Base-by-base conservation (phyloP, 2,888 invertebrate species). In the Pimpla rufipes region DNA sequence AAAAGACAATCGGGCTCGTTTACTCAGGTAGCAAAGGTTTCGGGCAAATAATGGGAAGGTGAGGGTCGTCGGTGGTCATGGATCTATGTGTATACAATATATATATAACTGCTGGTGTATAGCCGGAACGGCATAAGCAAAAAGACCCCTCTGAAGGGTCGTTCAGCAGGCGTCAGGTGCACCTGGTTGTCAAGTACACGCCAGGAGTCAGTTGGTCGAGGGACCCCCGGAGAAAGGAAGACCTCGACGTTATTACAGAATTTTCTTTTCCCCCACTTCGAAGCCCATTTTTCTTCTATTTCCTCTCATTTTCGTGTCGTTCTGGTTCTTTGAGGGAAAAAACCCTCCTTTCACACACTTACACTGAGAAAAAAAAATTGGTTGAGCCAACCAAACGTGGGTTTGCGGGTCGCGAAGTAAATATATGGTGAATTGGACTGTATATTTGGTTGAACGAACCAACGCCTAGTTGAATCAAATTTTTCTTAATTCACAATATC, bases 121-220 rank as follows among this genome's bases (percentile, higher is more conserved):
- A 57, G 47, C n/a, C 21, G 18, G 18, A 68, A 29, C 21, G 37
- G 13, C 64, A 11, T 37, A 57, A 47, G 18, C 37, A 37, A 47
- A 59, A 66, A 67, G 73, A 21, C 50, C 29, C 52, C 52, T 70
- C 21, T 42, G 23, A 70, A 57, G 70, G 42, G 64, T 52, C 70
- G 42, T 62, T 59, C 50, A 68, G 59, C 23, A 35, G 29, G 59
- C 45, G 64, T 76, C 75, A 75, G 75, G 70, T 76, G 64, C 70
- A 70, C 62, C 80, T 76, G 75, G 45, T 29, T 57, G 57, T 57
- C 55, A 70, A 55, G 62, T 78, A 40, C 35, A 52, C 50, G 59
- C 62, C 50, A 18, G 42, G 42, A 75, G 68, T 57, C 68, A 64
- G 70, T 81, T 70, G 62, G 55, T 70, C 16, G 21, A 29, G 57